Evolutionary conservation across 2,113 vertebrate genomes (phyloP).

Genomic region (Cyanocitta stelleri): DNA sequence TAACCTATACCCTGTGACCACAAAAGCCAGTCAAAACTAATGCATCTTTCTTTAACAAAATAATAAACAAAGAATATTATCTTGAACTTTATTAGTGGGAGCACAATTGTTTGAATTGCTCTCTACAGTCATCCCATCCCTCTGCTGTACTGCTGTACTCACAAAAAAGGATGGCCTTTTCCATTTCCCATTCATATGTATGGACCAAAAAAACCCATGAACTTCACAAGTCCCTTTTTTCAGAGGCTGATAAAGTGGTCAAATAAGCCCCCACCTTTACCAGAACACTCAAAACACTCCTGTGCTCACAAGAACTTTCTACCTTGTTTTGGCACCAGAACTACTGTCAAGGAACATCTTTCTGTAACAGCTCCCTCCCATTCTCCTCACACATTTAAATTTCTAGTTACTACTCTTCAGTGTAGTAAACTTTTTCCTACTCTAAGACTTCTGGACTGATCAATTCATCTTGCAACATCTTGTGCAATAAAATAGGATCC

Average conservation of each 20-base stretch:
- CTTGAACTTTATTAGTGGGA: background rate
- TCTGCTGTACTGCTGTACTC: background rate
- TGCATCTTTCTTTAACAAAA: background rate
- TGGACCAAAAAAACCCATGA: background rate
- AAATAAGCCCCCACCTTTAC: background rate
- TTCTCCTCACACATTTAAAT: background rate
- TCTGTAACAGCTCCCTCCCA: background rate
- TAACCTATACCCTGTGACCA: background rate
- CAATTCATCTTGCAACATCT: background rate
- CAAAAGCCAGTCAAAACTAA: background rate
- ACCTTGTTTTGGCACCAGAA: background rate
- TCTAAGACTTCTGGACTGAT: background rate
- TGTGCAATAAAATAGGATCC: background rate
- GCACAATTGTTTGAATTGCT: background rate
- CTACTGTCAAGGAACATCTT: background rate
- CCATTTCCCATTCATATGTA: background rate
- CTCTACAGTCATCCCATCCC: background rate
- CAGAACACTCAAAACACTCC: background rate
- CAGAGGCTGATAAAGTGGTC: background rate
- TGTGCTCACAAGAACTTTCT: background rate
- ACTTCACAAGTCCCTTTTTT: background rate
- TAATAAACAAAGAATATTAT: background rate
- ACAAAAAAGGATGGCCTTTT: background rate
- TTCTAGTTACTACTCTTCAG: background rate
- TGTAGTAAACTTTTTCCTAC: background rate